A percentile compares a stretch with the other conserved stretches of the same genome.
These are phyloP conservation scores for Folsomia candida DNA, from an alignment of 2,888 invertebrate species.

Conservation along the genomic window DNA sequence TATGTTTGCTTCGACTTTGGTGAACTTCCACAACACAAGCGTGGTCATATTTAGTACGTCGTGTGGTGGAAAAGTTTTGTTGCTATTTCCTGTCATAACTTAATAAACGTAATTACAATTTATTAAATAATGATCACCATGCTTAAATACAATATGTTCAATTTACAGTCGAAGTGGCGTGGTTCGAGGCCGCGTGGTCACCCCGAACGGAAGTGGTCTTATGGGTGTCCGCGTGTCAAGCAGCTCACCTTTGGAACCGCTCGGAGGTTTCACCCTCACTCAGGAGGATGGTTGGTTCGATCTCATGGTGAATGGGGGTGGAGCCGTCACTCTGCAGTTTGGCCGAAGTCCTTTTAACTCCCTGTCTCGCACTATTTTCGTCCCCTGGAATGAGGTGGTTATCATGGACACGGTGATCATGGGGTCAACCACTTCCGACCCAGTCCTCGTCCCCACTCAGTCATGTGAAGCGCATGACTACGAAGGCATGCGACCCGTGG, in stretches of 20 bases:
- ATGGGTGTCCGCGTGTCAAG: constrained; percentile 95
- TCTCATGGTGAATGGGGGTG: constrained; percentile 97
- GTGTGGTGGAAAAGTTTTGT: background rate
- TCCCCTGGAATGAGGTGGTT: constrained; percentile 95
- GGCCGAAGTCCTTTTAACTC: constrained; percentile 87
- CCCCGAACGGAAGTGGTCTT: constrained; percentile 85
- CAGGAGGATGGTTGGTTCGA: constrained; percentile 96
- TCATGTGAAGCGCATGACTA: constrained; percentile 86
- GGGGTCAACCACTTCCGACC: constrained; percentile 72
- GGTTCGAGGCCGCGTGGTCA: constrained; percentile 89
- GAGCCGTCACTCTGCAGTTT: constrained; percentile 91
- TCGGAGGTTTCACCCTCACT: constrained; percentile 90
- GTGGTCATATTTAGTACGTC: background rate
- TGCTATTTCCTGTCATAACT: background rate
- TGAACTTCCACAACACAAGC: background rate
- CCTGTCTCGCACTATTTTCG: constrained; percentile 81
- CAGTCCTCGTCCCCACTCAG: constrained; percentile 66
- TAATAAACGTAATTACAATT: background rate
- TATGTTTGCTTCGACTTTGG: background rate
- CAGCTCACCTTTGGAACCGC: constrained; percentile 69
- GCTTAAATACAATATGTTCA: background rate
- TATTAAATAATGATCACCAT: background rate
- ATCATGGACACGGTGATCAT: constrained; percentile 84
- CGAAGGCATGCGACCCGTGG: constrained; percentile 88
- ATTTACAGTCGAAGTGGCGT: constrained; percentile 92